A percentile compares a stretch with the other conserved stretches of the same genome.
phyloP scores from a whole-genome alignment of 2,113 vertebrate species.

The Thinocorus orbignyianus region DNA sequence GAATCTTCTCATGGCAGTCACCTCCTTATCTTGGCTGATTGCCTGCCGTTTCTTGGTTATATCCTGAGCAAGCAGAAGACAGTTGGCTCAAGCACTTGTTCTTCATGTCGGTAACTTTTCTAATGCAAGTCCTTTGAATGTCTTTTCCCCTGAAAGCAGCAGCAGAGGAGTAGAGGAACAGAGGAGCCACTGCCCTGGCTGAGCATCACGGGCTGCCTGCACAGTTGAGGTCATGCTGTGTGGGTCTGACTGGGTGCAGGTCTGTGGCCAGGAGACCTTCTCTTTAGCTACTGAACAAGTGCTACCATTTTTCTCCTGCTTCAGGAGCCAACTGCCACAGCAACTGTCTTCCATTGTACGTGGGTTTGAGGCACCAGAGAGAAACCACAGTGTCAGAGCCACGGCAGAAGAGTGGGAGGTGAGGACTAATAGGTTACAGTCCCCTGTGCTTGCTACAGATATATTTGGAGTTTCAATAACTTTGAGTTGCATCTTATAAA shows the following conservation, averaged over 20 bases:
- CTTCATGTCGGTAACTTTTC: neutral
- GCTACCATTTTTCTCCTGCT: neutral
- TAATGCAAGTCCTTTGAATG: neutral
- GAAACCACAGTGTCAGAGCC: neutral
- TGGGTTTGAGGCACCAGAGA: neutral
- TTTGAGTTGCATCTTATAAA: neutral
- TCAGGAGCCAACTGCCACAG: neutral
- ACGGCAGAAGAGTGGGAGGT: neutral
- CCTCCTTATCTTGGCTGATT: neutral
- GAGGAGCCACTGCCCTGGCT: fast-evolving
- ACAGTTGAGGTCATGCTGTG: fast-evolving
- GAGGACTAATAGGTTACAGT: neutral
- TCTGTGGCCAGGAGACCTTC: neutral
- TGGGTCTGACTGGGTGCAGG: fast-evolving
- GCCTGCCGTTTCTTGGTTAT: neutral
- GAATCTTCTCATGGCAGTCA: neutral
- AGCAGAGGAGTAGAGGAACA: neutral
- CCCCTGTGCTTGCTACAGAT: neutral
- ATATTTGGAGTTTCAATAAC: neutral
- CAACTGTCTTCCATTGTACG: neutral
- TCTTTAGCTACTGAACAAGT: neutral
- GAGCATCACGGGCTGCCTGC: neutral
- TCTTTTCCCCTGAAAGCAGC: neutral
- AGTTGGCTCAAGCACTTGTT: neutral
- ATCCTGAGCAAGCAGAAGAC: neutral